These are phyloP conservation scores for Araneus ventricosus DNA, from an alignment of 1,140 invertebrate species.

Conservation along the genomic window DNA sequence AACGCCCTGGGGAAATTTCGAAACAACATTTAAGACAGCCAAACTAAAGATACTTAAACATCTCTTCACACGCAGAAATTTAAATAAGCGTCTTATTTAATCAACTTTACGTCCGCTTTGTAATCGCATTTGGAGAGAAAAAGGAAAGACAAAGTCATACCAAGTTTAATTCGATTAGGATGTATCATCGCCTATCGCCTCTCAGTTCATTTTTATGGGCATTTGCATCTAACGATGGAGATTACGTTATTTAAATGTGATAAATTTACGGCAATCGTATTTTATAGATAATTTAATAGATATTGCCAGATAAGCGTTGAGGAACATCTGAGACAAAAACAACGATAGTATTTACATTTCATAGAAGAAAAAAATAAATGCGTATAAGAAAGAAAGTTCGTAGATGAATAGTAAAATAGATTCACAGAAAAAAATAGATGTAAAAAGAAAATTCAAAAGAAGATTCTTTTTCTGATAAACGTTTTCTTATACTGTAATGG, in stretches of 20 bases:
- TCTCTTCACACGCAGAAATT: background rate
- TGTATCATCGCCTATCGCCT: background rate
- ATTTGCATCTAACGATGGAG: background rate
- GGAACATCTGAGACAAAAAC: background rate
- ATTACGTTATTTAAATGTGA: background rate
- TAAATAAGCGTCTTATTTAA: background rate
- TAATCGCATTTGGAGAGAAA: background rate
- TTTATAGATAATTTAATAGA: background rate
- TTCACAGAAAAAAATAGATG: background rate
- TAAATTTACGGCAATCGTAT: background rate
- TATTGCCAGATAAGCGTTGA: background rate
- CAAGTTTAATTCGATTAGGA: conserved; percentile 18
- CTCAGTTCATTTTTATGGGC: background rate
- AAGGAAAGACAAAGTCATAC: background rate
- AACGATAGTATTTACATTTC: background rate
- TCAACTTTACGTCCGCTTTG: background rate
- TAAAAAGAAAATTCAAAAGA: no score
- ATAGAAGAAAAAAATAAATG: background rate
- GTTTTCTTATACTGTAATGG: no score
- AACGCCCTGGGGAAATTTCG: background rate
- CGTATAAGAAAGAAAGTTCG: no score
- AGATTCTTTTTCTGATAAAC: no score
- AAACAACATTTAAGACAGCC: background rate
- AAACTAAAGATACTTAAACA: background rate
- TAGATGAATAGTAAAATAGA: no score